A percentile compares a stretch with the other conserved stretches of the same genome.
Conservation (phyloP, 23 tunicate genomes). For the Clavelina lepadiformis region DNA sequence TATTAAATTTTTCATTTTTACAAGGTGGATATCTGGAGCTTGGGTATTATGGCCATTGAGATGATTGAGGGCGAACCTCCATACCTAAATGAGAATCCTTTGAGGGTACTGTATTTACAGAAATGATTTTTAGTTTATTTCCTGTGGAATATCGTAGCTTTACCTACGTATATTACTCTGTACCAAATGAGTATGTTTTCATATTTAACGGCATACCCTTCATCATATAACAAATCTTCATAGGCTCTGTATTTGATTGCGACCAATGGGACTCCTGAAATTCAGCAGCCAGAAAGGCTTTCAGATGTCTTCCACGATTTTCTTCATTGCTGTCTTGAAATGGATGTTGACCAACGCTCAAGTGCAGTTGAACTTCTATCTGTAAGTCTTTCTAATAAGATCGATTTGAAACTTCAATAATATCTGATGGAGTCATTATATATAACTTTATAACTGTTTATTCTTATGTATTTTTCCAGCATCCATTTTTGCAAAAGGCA, state of each 20-base stretch:
- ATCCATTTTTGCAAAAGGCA: conserved; percentile 80
- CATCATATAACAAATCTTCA: too few relatives aligned
- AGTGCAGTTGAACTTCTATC: conserved; percentile 80
- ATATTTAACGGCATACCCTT: too few relatives aligned
- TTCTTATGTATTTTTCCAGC: conserved; percentile 41
- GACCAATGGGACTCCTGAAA: conserved; percentile 96
- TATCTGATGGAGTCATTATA: background rate
- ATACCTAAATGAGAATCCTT: conserved; percentile 94
- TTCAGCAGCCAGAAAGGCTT: conserved; percentile 88
- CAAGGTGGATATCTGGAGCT: conserved; percentile 99
- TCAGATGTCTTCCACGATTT: conserved; percentile 76
- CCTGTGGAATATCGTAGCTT: too few relatives aligned
- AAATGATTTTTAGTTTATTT: background rate
- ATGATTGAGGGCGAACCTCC: conserved; percentile 99
- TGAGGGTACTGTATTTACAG: conserved; percentile 47
- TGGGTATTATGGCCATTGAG: conserved; percentile 99
- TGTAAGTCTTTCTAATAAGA: conserved; percentile 30
- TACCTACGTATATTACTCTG: too few relatives aligned
- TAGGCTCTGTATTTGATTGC: conserved; percentile 97
- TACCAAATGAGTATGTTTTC: too few relatives aligned
- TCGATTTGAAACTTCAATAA: background rate
- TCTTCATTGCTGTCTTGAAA: conserved; percentile 88
- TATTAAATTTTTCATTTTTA: background rate
- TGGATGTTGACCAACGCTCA: conserved; percentile 92
- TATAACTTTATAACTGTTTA: background rate